phyloP scores from a whole-genome alignment of 2,797 vertebrate species.

The Rachycentron canadum region DNA sequence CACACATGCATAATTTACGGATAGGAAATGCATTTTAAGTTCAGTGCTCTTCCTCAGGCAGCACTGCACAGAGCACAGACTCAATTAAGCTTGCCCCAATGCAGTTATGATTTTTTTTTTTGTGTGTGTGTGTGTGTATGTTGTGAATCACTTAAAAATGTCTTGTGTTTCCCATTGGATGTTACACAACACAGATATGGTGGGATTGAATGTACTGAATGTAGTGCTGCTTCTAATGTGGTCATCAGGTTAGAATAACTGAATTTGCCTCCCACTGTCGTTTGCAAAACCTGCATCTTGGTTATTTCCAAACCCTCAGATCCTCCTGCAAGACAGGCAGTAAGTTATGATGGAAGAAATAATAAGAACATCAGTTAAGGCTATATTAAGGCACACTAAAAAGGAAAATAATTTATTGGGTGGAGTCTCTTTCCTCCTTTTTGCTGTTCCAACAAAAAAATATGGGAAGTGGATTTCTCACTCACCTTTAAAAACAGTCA shows the following conservation, averaged over 20 bases:
- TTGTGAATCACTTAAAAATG: too few relatives aligned
- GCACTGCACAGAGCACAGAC: background rate
- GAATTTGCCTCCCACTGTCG: background rate
- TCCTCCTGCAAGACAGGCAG: background rate
- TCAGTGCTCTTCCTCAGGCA: background rate
- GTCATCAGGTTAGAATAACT: background rate
- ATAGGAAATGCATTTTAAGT: background rate
- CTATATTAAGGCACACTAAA: background rate
- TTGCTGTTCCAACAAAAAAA: background rate
- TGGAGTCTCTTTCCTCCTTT: background rate
- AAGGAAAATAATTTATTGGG: background rate
- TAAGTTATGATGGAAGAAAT: background rate
- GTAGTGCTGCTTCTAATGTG: background rate
- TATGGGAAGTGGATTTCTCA: constrained; percentile 1
- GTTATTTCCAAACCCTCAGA: background rate
- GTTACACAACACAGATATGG: too few relatives aligned
- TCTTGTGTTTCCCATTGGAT: background rate
- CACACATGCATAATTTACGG: background rate
- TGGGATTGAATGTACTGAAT: too few relatives aligned
- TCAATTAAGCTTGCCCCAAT: background rate
- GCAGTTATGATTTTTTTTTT: background rate
- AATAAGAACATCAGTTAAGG: background rate
- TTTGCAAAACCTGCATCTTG: constrained; percentile 4
- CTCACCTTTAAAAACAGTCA: background rate
- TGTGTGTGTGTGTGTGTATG: too few relatives aligned